phyloP scores from a whole-genome alignment of 2,888 invertebrate genomes.

The Blomia tropicalis region DNA sequence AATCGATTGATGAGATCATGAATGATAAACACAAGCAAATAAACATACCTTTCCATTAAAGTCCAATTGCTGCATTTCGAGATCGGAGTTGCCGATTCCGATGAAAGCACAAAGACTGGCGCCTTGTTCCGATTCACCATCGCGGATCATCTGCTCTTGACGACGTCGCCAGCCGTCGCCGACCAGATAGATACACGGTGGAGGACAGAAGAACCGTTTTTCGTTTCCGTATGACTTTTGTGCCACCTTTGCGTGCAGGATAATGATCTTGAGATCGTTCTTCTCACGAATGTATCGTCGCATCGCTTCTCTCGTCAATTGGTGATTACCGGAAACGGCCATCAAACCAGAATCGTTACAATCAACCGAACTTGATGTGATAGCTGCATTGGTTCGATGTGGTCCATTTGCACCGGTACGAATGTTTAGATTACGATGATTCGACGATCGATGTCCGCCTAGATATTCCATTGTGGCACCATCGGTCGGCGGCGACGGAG shows the following conservation, averaged over 20 bases:
- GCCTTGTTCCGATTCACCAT: conserved; percentile 59
- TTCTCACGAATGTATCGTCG: conserved; percentile 83
- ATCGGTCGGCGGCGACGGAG: conserved; percentile 38
- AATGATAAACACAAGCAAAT: not conserved
- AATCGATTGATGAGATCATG: not conserved
- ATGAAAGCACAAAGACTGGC: conserved; percentile 96
- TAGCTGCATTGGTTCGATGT: not conserved
- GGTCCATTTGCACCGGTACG: not conserved
- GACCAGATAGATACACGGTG: conserved; percentile 93
- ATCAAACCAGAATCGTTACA: not conserved
- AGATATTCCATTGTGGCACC: conserved; percentile 25
- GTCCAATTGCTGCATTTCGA: conserved; percentile 96
- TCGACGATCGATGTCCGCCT: not conserved
- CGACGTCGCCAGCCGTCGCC: conserved; percentile 96
- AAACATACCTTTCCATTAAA: conserved; percentile 65
- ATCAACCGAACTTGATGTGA: conserved; percentile 4
- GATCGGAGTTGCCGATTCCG: conserved; percentile 93
- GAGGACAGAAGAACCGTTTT: conserved; percentile 98
- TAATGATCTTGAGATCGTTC: conserved; percentile 80
- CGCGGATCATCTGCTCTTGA: conserved; percentile 62
- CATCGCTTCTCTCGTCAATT: conserved; percentile 79
- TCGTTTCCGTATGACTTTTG: conserved; percentile 99
- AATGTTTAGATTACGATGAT: not conserved
- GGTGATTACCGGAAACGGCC: conserved; percentile 44
- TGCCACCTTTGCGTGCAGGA: conserved; percentile 96